Base-by-base conservation (phyloP, 2,113 vertebrate genomes). In the Eptesicus fuscus region DNA sequence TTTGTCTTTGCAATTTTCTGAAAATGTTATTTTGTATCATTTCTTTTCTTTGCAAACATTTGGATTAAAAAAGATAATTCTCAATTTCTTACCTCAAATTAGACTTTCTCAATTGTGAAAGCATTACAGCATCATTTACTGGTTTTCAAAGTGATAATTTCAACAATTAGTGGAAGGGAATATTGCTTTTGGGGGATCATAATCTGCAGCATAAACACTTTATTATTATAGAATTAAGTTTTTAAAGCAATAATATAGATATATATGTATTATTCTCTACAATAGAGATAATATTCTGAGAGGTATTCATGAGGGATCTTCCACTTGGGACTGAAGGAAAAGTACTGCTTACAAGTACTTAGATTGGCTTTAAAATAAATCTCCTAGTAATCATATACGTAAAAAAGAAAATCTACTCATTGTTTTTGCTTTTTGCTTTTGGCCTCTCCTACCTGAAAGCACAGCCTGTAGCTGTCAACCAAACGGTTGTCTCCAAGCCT, bases 91-190 rank as follows among this genome's bases (percentile, higher is more conserved):
- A 90, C 40, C 86, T 37, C 78, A 17, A 83, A 89, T 35, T 79
- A 8, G 0, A n/a, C 10, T 35, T 94, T 83, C 61, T 95, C 22
- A 94, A 28, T 65, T 94, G 63, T 59, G 80, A 96, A 92, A 96
- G 23, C 25, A 93, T 82, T 96, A 5, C 78, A 59, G 35, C 67
- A 85, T 93, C 1, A 95, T 94, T 88, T 96, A 80, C 3, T 86
- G 0, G 14, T 44, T 67, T 80, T 47, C 32, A 25, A 69, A 28
- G 71, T 83, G 94, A 95, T 87, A 23, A 77, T 91, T 96, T 96
- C 67, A 94, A 94, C 49, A 94, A 95, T 30, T 32, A 96, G 30
- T 71, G 4, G 40, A 9, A 90, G 63, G 44, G 0, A 95, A 1
- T 1, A 28, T 30, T 90, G 18, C 2, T 78, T 95, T 96, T 74